Conservation (phyloP, 1,140 invertebrate species). For the Augochlora pura region DNA sequence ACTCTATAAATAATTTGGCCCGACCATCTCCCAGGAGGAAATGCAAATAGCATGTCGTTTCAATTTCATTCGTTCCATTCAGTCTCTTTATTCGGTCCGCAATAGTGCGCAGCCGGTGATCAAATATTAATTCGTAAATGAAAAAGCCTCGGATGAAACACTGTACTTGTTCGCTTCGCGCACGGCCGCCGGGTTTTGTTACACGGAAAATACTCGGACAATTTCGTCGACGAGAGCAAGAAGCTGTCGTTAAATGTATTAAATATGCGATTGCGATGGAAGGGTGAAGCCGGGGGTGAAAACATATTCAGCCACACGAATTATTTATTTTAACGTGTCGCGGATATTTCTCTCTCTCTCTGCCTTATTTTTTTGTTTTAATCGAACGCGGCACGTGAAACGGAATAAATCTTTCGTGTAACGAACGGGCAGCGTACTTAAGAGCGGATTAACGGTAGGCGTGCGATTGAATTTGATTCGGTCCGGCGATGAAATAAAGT, state of each 20-base stretch:
- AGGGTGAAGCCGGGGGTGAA: too few relatives aligned
- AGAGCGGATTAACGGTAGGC: neutral
- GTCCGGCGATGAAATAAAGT: neutral
- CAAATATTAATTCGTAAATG: neutral
- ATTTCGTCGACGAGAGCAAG: constrained; percentile 4
- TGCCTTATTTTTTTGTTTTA: neutral
- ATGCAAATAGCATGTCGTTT: neutral
- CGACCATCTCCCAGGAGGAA: too few relatives aligned
- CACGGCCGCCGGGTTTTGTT: neutral
- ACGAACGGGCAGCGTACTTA: neutral
- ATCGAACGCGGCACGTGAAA: neutral
- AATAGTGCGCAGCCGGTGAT: neutral
- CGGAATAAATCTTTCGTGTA: constrained; percentile 8
- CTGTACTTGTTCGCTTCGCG: neutral
- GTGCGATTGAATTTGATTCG: neutral
- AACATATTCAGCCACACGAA: constrained; percentile 12
- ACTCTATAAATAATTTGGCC: too few relatives aligned
- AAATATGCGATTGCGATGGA: neutral
- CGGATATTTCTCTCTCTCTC: too few relatives aligned
- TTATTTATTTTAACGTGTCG: neutral
- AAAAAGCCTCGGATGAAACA: neutral
- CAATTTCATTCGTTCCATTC: neutral
- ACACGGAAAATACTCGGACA: neutral
- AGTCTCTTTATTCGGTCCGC: neutral
- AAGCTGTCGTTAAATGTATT: neutral